Base-by-base conservation (phyloP, 2,113 vertebrate species). In the Zosterops hypoxanthus region DNA sequence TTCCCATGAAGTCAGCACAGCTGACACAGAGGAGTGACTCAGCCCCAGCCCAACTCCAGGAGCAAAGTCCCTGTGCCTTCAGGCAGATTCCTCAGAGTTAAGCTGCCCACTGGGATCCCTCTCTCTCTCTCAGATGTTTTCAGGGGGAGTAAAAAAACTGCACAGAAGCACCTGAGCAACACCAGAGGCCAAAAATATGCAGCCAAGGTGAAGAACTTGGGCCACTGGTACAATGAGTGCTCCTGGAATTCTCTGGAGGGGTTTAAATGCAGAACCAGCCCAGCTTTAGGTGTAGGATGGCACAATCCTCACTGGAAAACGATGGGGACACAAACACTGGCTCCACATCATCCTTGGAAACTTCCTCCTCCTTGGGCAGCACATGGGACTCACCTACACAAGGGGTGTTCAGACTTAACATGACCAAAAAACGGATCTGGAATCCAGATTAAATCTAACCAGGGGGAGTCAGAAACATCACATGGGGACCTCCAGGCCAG, bases 381-480 rank as follows among this genome's bases (percentile, higher is more conserved):
- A 26, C 0, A 0, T 39, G n/a, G 3, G 20, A 39, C 23, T 61
- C 12, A 3, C 6, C 25, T 4, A 33, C 10, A 7, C 1, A 15
- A 55, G 41, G 47, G 34, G 24, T 31, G 23, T 1, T 25, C 24
- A 64, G 9, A 36, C 3, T 31, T 17, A 22, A 41, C 12, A 4
- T 2, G 11, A 24, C 5, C 36, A 19, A 69, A 60, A 22, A 39
- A 14, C 2, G 12, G 57, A 44, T 1, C 8, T 34, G 24, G 18
- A 42, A 66, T 17, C 12, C 46, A 33, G 25, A 52, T 49, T 6
- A 70, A 55, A 65, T 12, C 21, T 15, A 6, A 53, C 21, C 42
- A 64, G 26, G 26, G 3, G 4, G 11, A 28, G 26, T 34, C 21
- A 15, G 1, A 16, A 59, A 34, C 60, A 57, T 14, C 92, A 12